A percentile compares a stretch with the other conserved stretches of the same genome.
phyloP scores from a whole-genome alignment of 2,888 invertebrate genomes.

The Trachelus troglodyta region DNA sequence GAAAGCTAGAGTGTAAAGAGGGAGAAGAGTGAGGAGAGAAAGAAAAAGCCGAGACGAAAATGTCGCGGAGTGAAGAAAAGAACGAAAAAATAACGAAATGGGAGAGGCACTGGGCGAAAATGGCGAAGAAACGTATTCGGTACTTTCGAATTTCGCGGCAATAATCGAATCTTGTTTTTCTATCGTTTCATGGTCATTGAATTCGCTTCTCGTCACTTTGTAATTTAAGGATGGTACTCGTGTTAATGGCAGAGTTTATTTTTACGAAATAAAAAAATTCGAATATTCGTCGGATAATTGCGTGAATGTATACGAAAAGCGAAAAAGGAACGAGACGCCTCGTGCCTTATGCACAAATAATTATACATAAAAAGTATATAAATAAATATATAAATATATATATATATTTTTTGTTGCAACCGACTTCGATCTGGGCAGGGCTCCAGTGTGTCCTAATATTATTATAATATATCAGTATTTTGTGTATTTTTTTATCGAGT shows the following conservation, averaged over 20 bases:
- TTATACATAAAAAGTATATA: conserved; percentile 42
- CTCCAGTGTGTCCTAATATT: conserved; percentile 56
- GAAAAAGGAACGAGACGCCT: conserved; percentile 37
- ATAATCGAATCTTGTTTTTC: neutral
- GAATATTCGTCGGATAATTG: neutral
- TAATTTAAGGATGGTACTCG: neutral
- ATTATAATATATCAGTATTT: conserved; percentile 61
- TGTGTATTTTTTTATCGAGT: conserved; percentile 56
- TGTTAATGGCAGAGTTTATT: neutral
- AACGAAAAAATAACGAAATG: neutral
- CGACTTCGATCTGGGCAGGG: conserved; percentile 60
- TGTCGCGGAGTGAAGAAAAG: neutral
- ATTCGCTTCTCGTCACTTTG: neutral
- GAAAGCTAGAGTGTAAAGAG: neutral
- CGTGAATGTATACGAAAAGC: neutral
- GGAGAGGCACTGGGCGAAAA: neutral
- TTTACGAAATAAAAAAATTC: neutral
- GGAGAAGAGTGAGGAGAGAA: neutral
- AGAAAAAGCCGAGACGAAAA: neutral
- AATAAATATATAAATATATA: conserved; percentile 35
- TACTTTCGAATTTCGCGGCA: neutral
- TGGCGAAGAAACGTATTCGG: neutral
- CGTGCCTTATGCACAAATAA: conserved; percentile 42
- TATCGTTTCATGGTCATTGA: neutral
- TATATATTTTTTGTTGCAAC: conserved; percentile 57